These are phyloP conservation scores for Melitaea athalia DNA, from an alignment of 2,888 invertebrate species.

Conservation along the genomic window DNA sequence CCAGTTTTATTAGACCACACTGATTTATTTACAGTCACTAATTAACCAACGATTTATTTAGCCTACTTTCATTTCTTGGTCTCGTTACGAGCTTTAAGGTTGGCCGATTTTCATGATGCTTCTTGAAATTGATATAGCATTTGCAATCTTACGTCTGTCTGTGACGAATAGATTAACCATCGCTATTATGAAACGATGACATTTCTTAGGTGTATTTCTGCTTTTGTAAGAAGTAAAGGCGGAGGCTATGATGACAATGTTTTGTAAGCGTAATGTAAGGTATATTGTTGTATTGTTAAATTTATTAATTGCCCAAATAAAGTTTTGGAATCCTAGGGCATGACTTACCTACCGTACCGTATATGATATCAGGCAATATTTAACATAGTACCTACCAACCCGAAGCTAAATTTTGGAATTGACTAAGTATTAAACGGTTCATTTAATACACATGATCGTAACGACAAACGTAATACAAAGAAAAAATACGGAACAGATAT, in stretches of 20 bases:
- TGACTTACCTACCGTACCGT: too few species aligned
- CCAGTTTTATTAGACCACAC: conserved; percentile 48
- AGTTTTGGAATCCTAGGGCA: too few species aligned
- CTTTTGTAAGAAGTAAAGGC: background rate
- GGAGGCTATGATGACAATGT: background rate
- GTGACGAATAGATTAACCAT: conserved; percentile 28
- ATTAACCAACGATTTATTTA: conserved; percentile 46
- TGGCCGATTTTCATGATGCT: conserved; percentile 28
- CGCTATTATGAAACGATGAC: conserved; percentile 25
- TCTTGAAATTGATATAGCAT: conserved; percentile 26
- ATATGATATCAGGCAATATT: too few species aligned
- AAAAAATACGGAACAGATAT: background rate
- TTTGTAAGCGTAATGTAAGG: background rate
- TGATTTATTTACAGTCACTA: conserved; percentile 56
- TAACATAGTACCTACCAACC: too few species aligned
- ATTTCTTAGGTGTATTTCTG: conserved; percentile 18
- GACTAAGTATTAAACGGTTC: too few species aligned
- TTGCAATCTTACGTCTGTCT: conserved; percentile 21
- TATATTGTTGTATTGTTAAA: background rate
- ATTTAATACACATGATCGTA: background rate
- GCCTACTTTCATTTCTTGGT: conserved; percentile 30
- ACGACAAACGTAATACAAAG: background rate
- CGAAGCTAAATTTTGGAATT: too few species aligned
- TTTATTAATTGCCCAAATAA: too few species aligned
- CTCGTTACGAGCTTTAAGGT: conserved; percentile 21